A percentile compares a stretch with the other conserved stretches of the same genome.
phyloP scores from a whole-genome alignment of 2,888 invertebrate genomes.

The Camptogramma bilineatum region DNA sequence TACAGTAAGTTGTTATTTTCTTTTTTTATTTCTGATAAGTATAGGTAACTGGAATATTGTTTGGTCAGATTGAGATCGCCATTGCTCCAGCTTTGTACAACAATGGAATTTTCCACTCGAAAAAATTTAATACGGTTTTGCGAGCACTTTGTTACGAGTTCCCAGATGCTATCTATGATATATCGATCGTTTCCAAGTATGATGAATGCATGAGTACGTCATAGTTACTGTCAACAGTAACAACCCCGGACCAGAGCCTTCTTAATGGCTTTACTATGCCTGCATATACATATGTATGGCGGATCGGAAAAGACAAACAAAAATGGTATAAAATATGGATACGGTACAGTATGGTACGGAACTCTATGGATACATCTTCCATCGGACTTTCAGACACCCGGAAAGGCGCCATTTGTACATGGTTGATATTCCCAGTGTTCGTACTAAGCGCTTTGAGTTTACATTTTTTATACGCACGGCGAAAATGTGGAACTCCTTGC shows the following conservation, averaged over 20 bases:
- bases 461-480: too few relatives aligned
- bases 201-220: constrained; percentile 29
- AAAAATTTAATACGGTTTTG: not conserved
- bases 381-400: too few relatives aligned
- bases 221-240: constrained; percentile 1
- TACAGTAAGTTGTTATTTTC: too few relatives aligned
- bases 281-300: not conserved
- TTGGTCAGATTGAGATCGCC: not conserved
- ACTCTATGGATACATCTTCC: too few relatives aligned
- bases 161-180: constrained; percentile 1
- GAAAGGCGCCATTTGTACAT: too few relatives aligned
- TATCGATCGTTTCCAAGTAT: not conserved
- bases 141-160: not conserved
- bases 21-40: too few relatives aligned
- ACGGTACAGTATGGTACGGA: too few relatives aligned
- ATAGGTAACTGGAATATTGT: not conserved
- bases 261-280: not conserved
- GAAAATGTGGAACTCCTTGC: too few relatives aligned
- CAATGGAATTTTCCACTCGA: constrained; percentile 2
- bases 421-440: too few relatives aligned
- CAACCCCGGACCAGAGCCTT: not conserved
- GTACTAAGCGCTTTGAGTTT: too few relatives aligned
- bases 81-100: not conserved
- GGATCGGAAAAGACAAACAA: not conserved
- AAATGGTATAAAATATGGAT: too few relatives aligned